Conservation (phyloP, 2,797 vertebrate species). For the Sciaenops ocellatus region DNA sequence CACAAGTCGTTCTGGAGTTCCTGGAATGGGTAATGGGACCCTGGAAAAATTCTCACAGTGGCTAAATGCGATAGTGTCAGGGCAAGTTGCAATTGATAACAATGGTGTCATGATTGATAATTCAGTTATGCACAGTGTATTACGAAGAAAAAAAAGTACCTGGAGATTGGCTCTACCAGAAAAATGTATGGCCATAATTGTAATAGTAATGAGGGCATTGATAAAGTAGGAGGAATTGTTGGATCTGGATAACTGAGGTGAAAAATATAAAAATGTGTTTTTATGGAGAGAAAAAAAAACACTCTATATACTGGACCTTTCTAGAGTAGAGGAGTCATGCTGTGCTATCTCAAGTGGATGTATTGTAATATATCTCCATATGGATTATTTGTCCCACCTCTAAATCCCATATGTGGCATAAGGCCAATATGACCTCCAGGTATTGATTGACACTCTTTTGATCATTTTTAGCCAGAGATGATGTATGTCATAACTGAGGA, state of each 20-base stretch:
- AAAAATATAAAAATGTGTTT: not conserved
- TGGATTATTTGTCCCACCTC: constrained; percentile 11
- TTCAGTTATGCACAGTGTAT: too few species aligned
- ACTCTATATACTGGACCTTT: not conserved
- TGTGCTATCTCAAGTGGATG: not conserved
- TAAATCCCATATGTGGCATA: not conserved
- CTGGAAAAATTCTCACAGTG: not conserved
- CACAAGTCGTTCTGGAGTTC: not conserved
- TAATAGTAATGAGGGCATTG: not conserved
- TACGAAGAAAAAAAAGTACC: too few species aligned
- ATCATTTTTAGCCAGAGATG: not conserved
- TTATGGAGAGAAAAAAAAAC: not conserved
- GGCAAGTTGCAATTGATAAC: not conserved
- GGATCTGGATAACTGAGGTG: not conserved
- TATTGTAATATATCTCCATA: constrained; percentile 8
- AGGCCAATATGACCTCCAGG: not conserved
- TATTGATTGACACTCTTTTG: constrained; percentile 18
- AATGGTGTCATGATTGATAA: not conserved
- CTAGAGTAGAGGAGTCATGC: not conserved
- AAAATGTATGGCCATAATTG: not conserved
- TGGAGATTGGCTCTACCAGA: not conserved
- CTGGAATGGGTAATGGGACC: not conserved
- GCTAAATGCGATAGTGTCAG: not conserved
- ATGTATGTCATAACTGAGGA: constrained; percentile 13
- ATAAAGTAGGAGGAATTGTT: not conserved